A percentile compares a stretch with the other conserved stretches of the same genome.
Conservation (phyloP, 2,113 vertebrate genomes). For the Puma concolor region DNA sequence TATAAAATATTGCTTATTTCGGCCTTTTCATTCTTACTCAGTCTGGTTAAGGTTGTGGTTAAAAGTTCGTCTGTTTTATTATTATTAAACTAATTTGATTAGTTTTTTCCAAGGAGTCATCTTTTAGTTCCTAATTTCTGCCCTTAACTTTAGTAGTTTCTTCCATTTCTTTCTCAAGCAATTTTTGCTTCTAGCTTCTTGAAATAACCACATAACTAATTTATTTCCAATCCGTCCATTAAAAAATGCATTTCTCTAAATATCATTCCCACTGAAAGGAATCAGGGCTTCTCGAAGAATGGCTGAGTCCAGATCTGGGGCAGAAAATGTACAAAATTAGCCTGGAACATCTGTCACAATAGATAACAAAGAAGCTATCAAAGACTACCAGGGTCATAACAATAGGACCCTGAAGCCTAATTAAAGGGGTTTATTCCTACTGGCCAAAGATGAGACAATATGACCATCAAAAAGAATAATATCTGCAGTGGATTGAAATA, state of each 20-base stretch:
- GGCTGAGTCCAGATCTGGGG: slow-evolving; percentile 32
- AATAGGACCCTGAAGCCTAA: slow-evolving; percentile 35
- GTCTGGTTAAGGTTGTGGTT: slow-evolving; percentile 10
- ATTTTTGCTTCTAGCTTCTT: slow-evolving; percentile 18
- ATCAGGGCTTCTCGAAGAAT: slow-evolving; percentile 23
- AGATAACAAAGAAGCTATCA: slow-evolving; percentile 70
- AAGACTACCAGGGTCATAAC: slow-evolving; percentile 37
- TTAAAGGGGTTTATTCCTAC: slow-evolving; percentile 60
- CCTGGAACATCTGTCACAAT: slow-evolving; percentile 63
- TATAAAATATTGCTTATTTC: background rate
- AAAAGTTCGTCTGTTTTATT: background rate
- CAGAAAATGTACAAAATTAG: slow-evolving; percentile 61
- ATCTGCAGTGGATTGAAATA: slow-evolving; percentile 50
- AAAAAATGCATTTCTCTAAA: slow-evolving; percentile 44
- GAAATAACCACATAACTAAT: slow-evolving; percentile 43
- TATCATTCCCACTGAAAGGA: background rate
- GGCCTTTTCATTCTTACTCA: background rate
- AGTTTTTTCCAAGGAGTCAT: background rate
- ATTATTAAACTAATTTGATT: background rate
- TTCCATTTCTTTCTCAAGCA: background rate
- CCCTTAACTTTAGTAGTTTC: background rate
- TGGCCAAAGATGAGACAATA: slow-evolving; percentile 35
- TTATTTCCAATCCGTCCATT: slow-evolving; percentile 41
- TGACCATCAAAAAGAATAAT: slow-evolving; percentile 49
- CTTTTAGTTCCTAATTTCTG: slow-evolving; percentile 27